Evolutionary conservation across 2,888 invertebrate genomes (phyloP).

Genomic region (Caenorhabditis sp.): DNA sequence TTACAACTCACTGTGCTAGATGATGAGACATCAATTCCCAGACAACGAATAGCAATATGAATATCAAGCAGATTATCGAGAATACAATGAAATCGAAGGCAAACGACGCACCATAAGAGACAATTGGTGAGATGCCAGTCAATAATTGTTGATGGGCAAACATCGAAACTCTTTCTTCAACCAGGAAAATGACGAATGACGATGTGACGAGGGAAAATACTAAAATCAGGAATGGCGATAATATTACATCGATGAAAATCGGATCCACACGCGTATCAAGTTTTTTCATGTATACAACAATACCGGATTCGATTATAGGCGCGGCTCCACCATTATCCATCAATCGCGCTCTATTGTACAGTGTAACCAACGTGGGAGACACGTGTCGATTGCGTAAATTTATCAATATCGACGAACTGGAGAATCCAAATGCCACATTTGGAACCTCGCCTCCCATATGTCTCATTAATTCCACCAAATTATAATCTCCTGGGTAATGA

Average conservation of each 20-base stretch:
- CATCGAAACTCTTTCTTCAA: conserved; percentile 57
- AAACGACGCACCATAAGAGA: conserved; percentile 59
- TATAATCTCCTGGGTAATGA: neutral
- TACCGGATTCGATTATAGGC: conserved; percentile 16
- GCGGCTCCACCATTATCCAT: neutral
- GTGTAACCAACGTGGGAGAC: conserved; percentile 20
- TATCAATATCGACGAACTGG: conserved; percentile 1
- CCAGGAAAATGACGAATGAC: conserved; percentile 60
- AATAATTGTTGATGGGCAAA: conserved; percentile 67
- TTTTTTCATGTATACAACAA: conserved; percentile 23
- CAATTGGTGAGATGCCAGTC: conserved; percentile 60
- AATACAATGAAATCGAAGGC: conserved; percentile 58
- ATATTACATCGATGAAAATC: conserved; percentile 25
- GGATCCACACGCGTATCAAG: no score
- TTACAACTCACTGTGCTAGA: conserved; percentile 43
- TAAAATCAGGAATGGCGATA: conserved; percentile 53
- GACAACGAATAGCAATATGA: conserved; percentile 47
- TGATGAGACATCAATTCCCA: conserved; percentile 41
- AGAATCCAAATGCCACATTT: conserved; percentile 22
- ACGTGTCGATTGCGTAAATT: conserved; percentile 24
- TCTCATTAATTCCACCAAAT: conserved; percentile 13
- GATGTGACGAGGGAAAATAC: conserved; percentile 60
- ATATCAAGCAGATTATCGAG: conserved; percentile 46
- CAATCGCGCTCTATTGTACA: conserved; percentile 22
- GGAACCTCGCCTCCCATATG: conserved; percentile 31